Evolutionary conservation across 2,888 invertebrate species (phyloP).

Genomic region (Cephus nigrinus): DNA sequence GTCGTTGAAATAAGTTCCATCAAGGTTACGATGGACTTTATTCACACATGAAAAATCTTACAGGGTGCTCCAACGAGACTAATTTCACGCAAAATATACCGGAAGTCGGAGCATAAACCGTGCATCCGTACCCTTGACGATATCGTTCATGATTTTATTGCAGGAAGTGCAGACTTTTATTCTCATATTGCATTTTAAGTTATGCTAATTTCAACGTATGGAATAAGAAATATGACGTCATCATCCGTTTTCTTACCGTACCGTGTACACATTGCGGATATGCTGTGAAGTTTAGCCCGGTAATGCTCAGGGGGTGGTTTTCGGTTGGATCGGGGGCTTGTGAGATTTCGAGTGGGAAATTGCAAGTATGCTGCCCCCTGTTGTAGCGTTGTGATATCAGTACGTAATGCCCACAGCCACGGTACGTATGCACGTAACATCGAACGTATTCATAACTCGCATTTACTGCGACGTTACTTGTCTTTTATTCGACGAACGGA

Average conservation of each 20-base stretch:
- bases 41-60: neutral
- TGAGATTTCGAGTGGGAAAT: neutral
- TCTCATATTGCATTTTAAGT: constrained; percentile 52
- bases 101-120: constrained; percentile 24
- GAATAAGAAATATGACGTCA: neutral
- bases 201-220: constrained; percentile 53
- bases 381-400: constrained; percentile 36
- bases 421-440: constrained; percentile 28
- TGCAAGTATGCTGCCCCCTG: neutral
- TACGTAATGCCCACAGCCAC: neutral
- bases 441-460: constrained; percentile 59
- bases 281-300: neutral
- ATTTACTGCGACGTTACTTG: constrained; percentile 47
- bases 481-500: constrained; percentile 50
- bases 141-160: constrained; percentile 40
- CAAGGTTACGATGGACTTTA: neutral
- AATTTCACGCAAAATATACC: constrained; percentile 25
- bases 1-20: neutral
- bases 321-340: neutral
- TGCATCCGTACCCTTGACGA: constrained; percentile 28
- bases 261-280: neutral
- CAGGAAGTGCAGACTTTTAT: constrained; percentile 51
- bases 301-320: neutral
- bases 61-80: constrained; percentile 16
- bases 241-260: neutral